A percentile compares a stretch with the other conserved stretches of the same genome.
Evolutionary conservation across 2,888 invertebrate genomes (phyloP).

Genomic region (Monochamus alternatus): DNA sequence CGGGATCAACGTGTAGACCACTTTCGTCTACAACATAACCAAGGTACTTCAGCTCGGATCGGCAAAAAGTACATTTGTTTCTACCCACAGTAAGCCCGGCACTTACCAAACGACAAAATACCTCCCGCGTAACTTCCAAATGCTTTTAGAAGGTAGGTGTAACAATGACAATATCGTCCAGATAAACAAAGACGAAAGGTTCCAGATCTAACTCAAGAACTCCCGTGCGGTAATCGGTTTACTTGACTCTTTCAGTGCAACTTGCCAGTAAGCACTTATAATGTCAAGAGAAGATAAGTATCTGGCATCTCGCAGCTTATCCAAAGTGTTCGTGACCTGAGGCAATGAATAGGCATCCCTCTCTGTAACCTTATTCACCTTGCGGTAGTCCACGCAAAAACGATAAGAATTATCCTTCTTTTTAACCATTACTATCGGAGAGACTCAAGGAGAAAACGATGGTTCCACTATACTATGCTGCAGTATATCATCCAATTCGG

Average conservation of each 20-base stretch:
- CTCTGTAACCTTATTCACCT: not conserved
- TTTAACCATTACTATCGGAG: not conserved
- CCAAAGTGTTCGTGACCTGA: not conserved
- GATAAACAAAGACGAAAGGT: not conserved
- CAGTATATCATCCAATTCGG: not conserved
- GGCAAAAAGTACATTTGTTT: slow-evolving; percentile 58
- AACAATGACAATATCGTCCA: slow-evolving; percentile 15
- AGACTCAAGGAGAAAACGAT: not conserved
- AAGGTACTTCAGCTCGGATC: slow-evolving; percentile 56
- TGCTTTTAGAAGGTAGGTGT: slow-evolving; percentile 36
- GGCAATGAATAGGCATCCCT: not conserved
- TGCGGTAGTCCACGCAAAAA: not conserved
- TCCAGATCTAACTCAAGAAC: not conserved
- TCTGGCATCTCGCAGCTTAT: not conserved
- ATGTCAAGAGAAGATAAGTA: not conserved
- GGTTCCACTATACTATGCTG: not conserved
- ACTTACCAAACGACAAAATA: slow-evolving; percentile 41
- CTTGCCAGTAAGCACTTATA: not conserved
- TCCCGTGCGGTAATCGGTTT: not conserved
- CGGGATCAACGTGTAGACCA: slow-evolving; percentile 55
- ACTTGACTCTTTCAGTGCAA: not conserved
- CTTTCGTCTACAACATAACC: slow-evolving; percentile 60
- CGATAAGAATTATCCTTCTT: not conserved
- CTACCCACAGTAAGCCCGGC: slow-evolving; percentile 55
- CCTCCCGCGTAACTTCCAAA: slow-evolving; percentile 40